phyloP scores from a whole-genome alignment of 2,113 vertebrate species.

The Copsychus sechellarum region DNA sequence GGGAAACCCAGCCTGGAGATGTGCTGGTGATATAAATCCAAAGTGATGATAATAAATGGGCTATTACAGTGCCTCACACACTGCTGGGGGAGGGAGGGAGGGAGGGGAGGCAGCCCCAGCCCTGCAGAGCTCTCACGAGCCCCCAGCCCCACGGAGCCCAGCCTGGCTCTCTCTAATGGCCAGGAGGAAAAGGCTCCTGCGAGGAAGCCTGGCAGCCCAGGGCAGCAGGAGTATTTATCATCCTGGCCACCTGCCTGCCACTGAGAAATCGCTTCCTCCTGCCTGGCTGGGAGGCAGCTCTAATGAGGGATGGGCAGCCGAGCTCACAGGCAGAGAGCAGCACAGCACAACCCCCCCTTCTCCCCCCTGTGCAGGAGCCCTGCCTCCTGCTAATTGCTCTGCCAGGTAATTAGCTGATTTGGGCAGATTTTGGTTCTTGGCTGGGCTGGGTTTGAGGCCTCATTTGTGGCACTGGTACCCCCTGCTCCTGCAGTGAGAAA shows the following conservation, averaged over 20 bases:
- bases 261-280: constrained; percentile 35
- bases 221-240: constrained; percentile 45
- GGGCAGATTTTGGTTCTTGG: not conserved
- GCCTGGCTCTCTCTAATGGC: not conserved
- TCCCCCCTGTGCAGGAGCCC: not conserved
- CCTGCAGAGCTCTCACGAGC: not conserved
- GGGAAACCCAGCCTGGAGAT: not conserved
- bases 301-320: constrained; percentile 28
- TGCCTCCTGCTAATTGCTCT: not conserved
- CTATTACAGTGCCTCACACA: not conserved
- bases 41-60: constrained; percentile 51
- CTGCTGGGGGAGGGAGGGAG: not conserved
- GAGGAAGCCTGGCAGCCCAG: constrained; percentile 29
- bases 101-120: not conserved
- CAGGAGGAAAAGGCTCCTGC: not conserved
- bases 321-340: not conserved
- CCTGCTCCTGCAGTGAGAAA: not conserved
- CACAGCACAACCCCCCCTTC: not conserved
- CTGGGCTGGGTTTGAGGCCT: not conserved
- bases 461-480: not conserved
- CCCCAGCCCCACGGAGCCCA: not conserved
- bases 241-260: constrained; percentile 50
- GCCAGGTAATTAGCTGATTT: not conserved
- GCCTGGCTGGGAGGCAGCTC: not conserved
- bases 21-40: not conserved